These are phyloP conservation scores for Bombylius major DNA, from an alignment of 2,888 invertebrate genomes.

Conservation along the genomic window DNA sequence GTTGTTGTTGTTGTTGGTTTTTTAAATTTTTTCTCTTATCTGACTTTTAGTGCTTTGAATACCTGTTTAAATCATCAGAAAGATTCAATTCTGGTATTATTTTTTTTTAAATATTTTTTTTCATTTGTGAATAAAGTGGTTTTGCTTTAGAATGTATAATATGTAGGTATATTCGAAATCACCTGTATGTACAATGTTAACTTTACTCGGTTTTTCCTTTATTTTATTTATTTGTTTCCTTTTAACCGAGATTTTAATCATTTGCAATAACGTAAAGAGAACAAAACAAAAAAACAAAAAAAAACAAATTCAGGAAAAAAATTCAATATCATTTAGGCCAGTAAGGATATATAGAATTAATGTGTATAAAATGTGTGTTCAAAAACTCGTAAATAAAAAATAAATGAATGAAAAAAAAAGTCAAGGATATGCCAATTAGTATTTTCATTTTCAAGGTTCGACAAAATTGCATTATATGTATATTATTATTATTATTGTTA, in stretches of 20 bases:
- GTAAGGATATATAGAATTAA: too few relatives aligned
- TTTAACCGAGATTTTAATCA: conserved; percentile 6
- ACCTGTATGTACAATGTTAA: too few relatives aligned
- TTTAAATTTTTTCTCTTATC: conserved; percentile 5
- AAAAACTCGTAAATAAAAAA: too few relatives aligned
- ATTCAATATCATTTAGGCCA: background rate
- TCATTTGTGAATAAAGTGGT: background rate
- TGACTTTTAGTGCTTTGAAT: background rate
- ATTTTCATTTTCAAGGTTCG: too few relatives aligned
- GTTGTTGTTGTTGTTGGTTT: background rate
- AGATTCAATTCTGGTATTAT: too few relatives aligned
- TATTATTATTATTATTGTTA: too few relatives aligned
- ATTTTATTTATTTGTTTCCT: background rate
- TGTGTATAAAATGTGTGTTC: too few relatives aligned
- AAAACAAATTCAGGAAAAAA: background rate
- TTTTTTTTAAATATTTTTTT: background rate
- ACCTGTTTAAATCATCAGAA: background rate
- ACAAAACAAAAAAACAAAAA: background rate
- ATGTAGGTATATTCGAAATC: background rate
- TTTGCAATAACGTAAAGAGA: background rate
- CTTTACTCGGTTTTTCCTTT: too few relatives aligned
- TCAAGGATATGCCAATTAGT: too few relatives aligned
- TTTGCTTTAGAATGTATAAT: background rate
- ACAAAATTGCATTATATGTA: too few relatives aligned
- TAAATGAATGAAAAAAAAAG: too few relatives aligned